Conservation (phyloP, 1,140 invertebrate species). For the Cheumatopsyche charites region DNA sequence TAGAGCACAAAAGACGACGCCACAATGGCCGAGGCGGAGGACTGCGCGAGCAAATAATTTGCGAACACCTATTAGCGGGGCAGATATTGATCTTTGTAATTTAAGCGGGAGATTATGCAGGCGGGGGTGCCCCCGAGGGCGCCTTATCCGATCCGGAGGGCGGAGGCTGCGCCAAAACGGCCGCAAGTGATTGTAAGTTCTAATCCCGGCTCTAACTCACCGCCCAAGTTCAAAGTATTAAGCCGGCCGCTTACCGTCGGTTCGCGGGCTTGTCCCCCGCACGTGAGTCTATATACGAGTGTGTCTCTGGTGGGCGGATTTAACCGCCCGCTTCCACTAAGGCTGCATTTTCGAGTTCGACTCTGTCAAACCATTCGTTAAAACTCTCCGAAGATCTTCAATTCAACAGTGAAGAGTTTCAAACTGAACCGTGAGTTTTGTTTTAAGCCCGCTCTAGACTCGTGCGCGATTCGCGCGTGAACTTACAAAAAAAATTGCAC, state of each 20-base stretch:
- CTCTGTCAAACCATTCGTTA: too few relatives aligned
- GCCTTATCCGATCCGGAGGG: slow-evolving; percentile 1
- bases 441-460: too few relatives aligned
- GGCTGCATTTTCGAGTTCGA: too few relatives aligned
- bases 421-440: too few relatives aligned
- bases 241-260: slow-evolving; percentile 31
- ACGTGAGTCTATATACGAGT: too few relatives aligned
- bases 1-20: slow-evolving; percentile 4
- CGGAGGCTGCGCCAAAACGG: slow-evolving; percentile 28
- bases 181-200: slow-evolving; percentile 42
- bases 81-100: slow-evolving; percentile 34
- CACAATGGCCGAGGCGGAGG: neutral
- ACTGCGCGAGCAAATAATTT: slow-evolving; percentile 4
- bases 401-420: too few relatives aligned
- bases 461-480: too few relatives aligned
- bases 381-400: too few relatives aligned
- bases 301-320: too few relatives aligned
- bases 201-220: slow-evolving; percentile 40
- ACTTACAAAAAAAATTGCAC: too few relatives aligned
- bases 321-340: too few relatives aligned
- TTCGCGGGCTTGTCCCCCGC: slow-evolving; percentile 33
- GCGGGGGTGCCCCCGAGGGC: neutral
- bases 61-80: slow-evolving; percentile 19
- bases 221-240: slow-evolving; percentile 42
- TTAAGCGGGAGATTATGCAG: slow-evolving; percentile 29